Evolutionary conservation across 2,797 vertebrate genomes (phyloP), one percentile per base, ranked within the genome.

Genomic region (Acrossocheilus fasciatus): DNA sequence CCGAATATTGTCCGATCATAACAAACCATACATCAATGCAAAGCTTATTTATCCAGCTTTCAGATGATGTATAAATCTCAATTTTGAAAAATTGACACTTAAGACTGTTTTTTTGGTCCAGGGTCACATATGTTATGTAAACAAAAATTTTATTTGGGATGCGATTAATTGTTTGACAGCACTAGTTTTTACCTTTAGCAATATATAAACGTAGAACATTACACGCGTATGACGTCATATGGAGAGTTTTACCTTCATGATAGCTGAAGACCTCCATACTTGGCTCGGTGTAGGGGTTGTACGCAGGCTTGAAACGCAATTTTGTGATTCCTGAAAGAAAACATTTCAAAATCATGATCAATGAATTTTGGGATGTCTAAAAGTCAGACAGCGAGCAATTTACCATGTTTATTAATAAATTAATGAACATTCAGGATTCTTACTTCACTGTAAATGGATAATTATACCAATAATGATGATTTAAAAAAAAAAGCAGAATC

Each of bases 221-320:
- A 41, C 52, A 5, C 3, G 7, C 3, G 15, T 26, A 62, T 45
- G 23, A 30, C 39, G 43, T 43, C 3, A 12, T 47, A 47, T 6
- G 36, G 12, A 10, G 70, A 66, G 2, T n/a, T 7, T 91, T 91
- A 99, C 98, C 98, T 96, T 97, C 95, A 78, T 99, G 98, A 90
- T 98, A 99, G 94, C 98, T 99, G 96, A 99, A 99, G 84, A 99
- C 95, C 68, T 99, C 98, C 98, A 99, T 98, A 93, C 98, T 99
- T 90, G 98, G 98, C 90, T 99, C 98, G 0, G 98, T 99, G 93
- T 99, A 99, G 0, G 98, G 98, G 92, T 99, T 99, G 91, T 96
- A 99, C 20, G 98, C 97, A 0, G 98, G 98, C 86, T 99, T 99
- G 92, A 99, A 99, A 64, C 97, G 97, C n/a, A 99, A 92, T 82